Evolutionary conservation across 2,113 vertebrate species (phyloP).

Genomic region (Murina feae): DNA sequence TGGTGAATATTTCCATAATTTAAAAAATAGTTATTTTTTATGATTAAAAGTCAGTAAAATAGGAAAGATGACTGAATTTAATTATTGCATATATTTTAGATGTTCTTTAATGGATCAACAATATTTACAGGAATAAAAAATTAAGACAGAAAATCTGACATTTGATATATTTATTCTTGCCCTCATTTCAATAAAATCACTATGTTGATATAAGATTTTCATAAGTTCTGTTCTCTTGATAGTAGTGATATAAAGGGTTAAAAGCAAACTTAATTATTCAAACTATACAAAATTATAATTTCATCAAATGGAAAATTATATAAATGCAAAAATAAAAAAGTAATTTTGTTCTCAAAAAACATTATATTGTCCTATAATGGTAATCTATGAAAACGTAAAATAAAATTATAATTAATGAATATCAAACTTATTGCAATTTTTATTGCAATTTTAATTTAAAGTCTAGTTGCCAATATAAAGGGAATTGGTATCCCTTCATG

Average conservation of each 20-base stretch:
- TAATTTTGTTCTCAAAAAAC: background rate
- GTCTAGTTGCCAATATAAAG: background rate
- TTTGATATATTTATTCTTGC: background rate
- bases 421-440: conserved; percentile 1
- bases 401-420: background rate
- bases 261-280: background rate
- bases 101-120: background rate
- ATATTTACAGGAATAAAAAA: background rate
- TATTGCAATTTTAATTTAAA: background rate
- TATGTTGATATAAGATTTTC: background rate
- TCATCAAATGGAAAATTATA: background rate
- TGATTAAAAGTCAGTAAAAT: background rate
- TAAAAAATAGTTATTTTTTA: background rate
- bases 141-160: background rate
- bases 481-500: background rate
- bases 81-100: background rate
- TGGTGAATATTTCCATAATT: background rate
- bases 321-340: background rate
- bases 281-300: background rate
- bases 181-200: conserved; percentile 14
- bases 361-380: background rate
- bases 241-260: background rate
- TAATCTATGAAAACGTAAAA: background rate
- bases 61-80: background rate
- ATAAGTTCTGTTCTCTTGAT: background rate